phyloP scores from a whole-genome alignment of 1,140 invertebrate genomes.

The Apis cerana region DNA sequence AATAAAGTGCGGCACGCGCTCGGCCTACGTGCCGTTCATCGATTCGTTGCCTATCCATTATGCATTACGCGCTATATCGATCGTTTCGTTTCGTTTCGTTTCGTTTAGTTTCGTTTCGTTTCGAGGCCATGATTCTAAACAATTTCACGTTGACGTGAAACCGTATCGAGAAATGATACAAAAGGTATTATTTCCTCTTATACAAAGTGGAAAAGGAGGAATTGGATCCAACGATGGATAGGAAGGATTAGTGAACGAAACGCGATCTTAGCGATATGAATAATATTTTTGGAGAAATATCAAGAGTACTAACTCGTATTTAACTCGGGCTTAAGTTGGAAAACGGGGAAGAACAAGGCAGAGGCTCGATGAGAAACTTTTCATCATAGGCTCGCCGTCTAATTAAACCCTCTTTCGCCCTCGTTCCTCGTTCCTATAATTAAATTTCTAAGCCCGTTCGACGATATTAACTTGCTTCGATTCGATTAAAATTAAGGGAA shows the following conservation, averaged over 20 bases:
- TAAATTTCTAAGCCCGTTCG: conserved; percentile 10
- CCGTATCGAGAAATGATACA: conserved; percentile 14
- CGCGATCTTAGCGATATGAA: too few relatives aligned
- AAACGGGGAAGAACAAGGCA: too few relatives aligned
- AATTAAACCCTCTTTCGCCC: conserved; percentile 4
- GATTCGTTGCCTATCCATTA: conserved; percentile 40
- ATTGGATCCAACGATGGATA: neutral
- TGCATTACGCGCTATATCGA: conserved; percentile 26
- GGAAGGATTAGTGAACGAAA: too few relatives aligned
- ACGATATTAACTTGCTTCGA: neutral
- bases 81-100: conserved; percentile 25
- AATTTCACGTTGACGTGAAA: conserved; percentile 7
- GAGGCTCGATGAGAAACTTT: neutral
- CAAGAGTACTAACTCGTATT: too few relatives aligned
- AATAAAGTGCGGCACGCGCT: conserved; percentile 25
- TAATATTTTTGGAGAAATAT: too few relatives aligned
- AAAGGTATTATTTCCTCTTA: conserved; percentile 8
- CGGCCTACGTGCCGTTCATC: neutral
- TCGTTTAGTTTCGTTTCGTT: conserved; percentile 22
- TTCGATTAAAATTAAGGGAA: conserved; percentile 23
- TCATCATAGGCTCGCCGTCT: neutral
- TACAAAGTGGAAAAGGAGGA: neutral
- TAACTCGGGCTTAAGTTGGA: too few relatives aligned
- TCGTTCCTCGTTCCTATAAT: neutral
- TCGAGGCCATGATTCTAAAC: conserved; percentile 38